Evolutionary conservation across 2,888 invertebrate genomes (phyloP).

Genomic region (Aspidiotus rigidus): DNA sequence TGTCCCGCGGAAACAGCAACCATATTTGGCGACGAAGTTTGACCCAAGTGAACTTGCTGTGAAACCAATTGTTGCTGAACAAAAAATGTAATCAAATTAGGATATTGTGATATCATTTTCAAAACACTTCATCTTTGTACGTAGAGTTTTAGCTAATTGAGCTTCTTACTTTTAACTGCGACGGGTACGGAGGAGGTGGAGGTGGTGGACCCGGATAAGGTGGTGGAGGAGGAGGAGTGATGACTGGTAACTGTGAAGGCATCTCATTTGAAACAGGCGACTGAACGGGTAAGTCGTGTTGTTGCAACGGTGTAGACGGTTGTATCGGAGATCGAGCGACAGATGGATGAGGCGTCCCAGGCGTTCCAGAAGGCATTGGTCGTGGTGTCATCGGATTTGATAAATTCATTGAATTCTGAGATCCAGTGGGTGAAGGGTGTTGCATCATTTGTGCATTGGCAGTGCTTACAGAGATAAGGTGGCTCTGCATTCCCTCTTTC

Average conservation of each 20-base stretch:
- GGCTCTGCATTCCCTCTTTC: too few species aligned
- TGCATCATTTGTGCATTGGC: slow-evolving; percentile 39
- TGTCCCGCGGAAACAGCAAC: slow-evolving; percentile 19
- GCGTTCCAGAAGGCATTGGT: slow-evolving; percentile 7
- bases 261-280: slow-evolving; percentile 23
- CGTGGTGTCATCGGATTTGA: slow-evolving; percentile 6
- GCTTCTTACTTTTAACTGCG: slow-evolving; percentile 42
- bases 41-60: slow-evolving; percentile 24
- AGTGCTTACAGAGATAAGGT: too few species aligned
- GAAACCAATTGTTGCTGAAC: slow-evolving; percentile 18
- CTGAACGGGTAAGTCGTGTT: slow-evolving; percentile 31
- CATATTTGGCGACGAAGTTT: slow-evolving; percentile 17
- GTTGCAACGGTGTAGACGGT: slow-evolving; percentile 8
- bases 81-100: not conserved
- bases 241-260: slow-evolving; percentile 44
- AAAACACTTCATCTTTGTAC: not conserved
- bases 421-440: slow-evolving; percentile 37
- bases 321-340: not conserved
- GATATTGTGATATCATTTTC: not conserved
- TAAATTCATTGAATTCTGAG: slow-evolving; percentile 4
- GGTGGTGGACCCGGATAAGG: slow-evolving; percentile 62
- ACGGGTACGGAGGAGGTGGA: slow-evolving; percentile 60
- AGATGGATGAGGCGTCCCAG: slow-evolving; percentile 16
- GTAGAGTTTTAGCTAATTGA: too few species aligned
- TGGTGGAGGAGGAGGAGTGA: slow-evolving; percentile 57